Conservation (phyloP, 1,140 invertebrate genomes). For the Heterodera schachtii region DNA sequence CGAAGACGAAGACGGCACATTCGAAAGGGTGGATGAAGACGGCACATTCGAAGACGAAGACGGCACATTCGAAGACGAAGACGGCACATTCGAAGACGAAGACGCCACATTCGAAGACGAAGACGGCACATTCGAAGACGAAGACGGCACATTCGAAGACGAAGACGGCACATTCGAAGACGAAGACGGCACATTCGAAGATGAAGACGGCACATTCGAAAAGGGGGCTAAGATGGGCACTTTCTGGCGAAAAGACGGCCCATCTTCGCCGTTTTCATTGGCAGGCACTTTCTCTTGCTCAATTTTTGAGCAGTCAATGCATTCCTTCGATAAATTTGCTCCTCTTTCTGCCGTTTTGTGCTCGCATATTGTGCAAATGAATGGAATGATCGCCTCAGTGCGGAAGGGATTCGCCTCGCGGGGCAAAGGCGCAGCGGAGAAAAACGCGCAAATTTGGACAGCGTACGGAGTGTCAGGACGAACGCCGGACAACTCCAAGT, state of each 20-base stretch:
- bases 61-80: no score
- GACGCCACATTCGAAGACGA: no score
- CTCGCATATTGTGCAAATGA: slow-evolving; percentile 40
- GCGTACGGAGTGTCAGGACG: slow-evolving; percentile 37
- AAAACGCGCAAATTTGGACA: slow-evolving; percentile 53
- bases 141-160: no score
- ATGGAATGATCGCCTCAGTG: slow-evolving; percentile 48
- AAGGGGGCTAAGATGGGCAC: no score
- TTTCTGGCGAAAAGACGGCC: background rate
- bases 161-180: no score
- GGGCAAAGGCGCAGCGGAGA: slow-evolving; percentile 19
- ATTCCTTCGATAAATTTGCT: slow-evolving; percentile 16
- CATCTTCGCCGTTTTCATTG: background rate
- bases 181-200: no score
- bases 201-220: no score
- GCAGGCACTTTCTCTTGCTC: slow-evolving; percentile 24
- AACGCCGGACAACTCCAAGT: slow-evolving; percentile 34
- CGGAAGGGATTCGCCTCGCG: slow-evolving; percentile 36
- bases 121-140: no score
- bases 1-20: no score
- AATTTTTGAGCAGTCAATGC: slow-evolving; percentile 50
- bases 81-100: no score
- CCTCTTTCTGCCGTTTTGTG: background rate
- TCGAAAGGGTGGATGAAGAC: no score
- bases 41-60: no score